Evolutionary conservation across 2,113 vertebrate genomes (phyloP), one percentile per base, ranked within the genome.

Genomic region (Gopherus evgoodei): DNA sequence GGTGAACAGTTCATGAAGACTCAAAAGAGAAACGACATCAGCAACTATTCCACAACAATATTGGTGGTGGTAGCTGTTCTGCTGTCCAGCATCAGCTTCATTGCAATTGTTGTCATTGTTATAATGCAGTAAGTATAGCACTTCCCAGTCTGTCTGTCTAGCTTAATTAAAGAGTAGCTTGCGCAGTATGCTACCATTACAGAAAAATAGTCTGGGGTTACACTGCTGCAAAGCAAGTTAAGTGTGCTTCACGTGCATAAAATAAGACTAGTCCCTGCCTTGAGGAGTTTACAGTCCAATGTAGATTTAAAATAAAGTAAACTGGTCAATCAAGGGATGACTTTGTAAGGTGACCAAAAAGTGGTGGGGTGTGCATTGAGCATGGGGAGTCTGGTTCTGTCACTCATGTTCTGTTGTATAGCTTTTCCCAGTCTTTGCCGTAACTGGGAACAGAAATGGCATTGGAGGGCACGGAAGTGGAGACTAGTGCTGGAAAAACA

Each of bases 1-100:
- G 98, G 97, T 76, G 98, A 98, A 86, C 98, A 98, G 81, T 98
- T 95, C 95, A 98, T 98, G 98, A 98, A 98, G 97, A 97, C 97
- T 54, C 98, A 98, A 12, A 97, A 65, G 38, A 94, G 88, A 42
- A 91, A 96, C 24, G 95, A 98, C 69, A 88, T 91, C 19, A 87
- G 95, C 92, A 96, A 97, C 88, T 95, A 97, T n/a, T 98, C 98
- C 2, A 98, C 97, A 95, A 98, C 97, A 4, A 94, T 96, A 1
- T 75, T 98, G 81, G 98, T 94, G 1, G 97, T 97, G 31, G 86
- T 97, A 5, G 97, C 97, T 57, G 97, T 98, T 72, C 96, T 98
- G 35, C 85, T 98, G 1, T 97, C 94, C 0, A 92, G 96, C 0
- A 0, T 98, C 88, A 97, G 95, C 96, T 93, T 98, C 65, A 38